Conservation (phyloP, 2,113 vertebrate genomes). For the Psilopsiagon aurifrons region DNA sequence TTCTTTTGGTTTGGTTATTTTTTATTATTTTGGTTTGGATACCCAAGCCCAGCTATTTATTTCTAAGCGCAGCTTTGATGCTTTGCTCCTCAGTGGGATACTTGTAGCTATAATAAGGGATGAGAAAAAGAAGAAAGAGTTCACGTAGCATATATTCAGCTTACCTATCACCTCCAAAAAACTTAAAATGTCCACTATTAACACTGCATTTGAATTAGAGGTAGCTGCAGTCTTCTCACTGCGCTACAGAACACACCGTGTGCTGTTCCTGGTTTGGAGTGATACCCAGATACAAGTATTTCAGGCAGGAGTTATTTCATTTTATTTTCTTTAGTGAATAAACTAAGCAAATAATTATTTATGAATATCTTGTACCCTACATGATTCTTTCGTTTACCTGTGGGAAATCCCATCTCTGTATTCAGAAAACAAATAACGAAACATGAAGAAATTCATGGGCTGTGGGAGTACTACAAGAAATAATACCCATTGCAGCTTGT, state of each 20-base stretch:
- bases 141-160: neutral
- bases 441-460: neutral
- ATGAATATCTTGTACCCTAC: neutral
- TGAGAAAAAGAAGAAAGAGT: neutral
- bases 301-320: neutral
- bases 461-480: neutral
- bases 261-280: neutral
- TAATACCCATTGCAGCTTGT: neutral
- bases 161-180: neutral
- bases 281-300: neutral
- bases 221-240: accelerated
- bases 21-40: neutral
- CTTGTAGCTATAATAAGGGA: neutral
- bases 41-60: neutral
- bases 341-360: neutral
- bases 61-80: neutral
- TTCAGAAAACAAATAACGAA: neutral
- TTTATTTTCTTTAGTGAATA: neutral
- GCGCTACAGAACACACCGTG: neutral
- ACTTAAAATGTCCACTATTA: neutral
- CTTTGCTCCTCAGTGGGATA: neutral
- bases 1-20: neutral
- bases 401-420: neutral
- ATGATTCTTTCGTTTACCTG: neutral
- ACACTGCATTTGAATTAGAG: neutral